A percentile compares a stretch with the other conserved stretches of the same genome.
These are phyloP conservation scores for Dryobota labecula DNA, from an alignment of 2,888 invertebrate species.

Conservation along the genomic window DNA sequence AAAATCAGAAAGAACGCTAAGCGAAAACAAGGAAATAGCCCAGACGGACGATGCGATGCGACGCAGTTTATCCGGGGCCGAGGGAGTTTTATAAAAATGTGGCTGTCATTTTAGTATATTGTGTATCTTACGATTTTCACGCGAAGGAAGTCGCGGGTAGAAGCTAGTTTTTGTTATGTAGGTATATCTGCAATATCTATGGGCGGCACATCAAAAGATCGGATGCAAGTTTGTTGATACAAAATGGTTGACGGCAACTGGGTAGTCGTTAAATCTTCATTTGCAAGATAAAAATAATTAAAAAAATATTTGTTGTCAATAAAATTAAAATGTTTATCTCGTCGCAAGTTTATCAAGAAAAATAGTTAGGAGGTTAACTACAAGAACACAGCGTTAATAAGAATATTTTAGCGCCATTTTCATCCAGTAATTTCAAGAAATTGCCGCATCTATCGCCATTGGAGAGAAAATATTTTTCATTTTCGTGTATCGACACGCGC, in stretches of 20 bases:
- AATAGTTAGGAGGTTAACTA: constrained; percentile 5
- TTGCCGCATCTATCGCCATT: not conserved
- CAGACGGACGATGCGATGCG: not conserved
- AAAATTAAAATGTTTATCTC: constrained; percentile 21
- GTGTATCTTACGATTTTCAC: too few relatives aligned
- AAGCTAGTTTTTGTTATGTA: not conserved
- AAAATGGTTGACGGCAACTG: not conserved
- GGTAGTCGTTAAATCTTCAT: not conserved
- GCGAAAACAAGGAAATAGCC: not conserved
- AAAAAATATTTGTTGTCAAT: too few relatives aligned
- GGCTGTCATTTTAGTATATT: too few relatives aligned
- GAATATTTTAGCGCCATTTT: constrained; percentile 14
- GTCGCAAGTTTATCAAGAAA: constrained; percentile 20
- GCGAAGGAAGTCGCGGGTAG: not conserved
- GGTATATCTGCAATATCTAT: not conserved
- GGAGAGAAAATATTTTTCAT: constrained; percentile 33
- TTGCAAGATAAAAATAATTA: constrained; percentile 7
- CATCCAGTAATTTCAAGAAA: constrained; percentile 4
- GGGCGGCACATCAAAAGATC: not conserved
- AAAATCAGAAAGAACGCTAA: not conserved
- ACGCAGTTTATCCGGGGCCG: not conserved
- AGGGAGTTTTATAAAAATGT: too few relatives aligned
- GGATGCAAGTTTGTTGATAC: not conserved
- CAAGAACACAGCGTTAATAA: not conserved
- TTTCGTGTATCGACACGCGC: constrained; percentile 55